Evolutionary conservation across 2,797 vertebrate species (phyloP).

Genomic region (Tauraco hartlaubi): DNA sequence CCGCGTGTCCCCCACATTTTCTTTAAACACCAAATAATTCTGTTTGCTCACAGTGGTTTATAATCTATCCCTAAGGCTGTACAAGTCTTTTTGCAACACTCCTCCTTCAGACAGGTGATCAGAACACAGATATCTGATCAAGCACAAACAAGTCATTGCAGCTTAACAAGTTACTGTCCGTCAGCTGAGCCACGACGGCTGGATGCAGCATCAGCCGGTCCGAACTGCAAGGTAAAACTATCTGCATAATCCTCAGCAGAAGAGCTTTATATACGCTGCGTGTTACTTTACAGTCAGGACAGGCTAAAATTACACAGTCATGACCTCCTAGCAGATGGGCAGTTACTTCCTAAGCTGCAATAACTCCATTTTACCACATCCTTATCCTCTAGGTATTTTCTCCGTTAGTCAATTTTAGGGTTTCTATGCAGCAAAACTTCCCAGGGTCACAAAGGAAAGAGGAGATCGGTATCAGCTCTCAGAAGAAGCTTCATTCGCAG

Average conservation of each 20-base stretch:
- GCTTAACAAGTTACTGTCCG: constrained; percentile 14
- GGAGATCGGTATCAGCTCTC: background rate
- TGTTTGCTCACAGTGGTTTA: background rate
- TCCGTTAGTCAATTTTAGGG: background rate
- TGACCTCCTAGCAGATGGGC: constrained; percentile 28
- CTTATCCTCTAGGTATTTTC: background rate
- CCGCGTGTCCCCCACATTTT: background rate
- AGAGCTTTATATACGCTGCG: background rate
- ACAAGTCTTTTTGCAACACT: background rate
- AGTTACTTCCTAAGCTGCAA: background rate
- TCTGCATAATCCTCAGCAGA: constrained; percentile 53
- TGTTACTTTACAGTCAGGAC: constrained; percentile 49
- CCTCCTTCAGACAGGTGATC: background rate
- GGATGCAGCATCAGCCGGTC: background rate
- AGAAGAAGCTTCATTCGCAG: constrained; percentile 35
- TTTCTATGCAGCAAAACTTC: background rate
- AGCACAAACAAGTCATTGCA: constrained; percentile 34
- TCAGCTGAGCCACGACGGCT: background rate
- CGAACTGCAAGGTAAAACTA: constrained; percentile 10
- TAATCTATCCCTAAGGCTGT: background rate
- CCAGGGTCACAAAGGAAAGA: constrained; percentile 8
- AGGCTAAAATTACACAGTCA: constrained; percentile 63
- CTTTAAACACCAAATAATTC: background rate
- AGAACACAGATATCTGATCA: background rate
- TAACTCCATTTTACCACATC: constrained; percentile 34